A percentile compares a stretch with the other conserved stretches of the same genome.
Conservation (phyloP, 2,888 invertebrate genomes). For the Norana najaformis region DNA sequence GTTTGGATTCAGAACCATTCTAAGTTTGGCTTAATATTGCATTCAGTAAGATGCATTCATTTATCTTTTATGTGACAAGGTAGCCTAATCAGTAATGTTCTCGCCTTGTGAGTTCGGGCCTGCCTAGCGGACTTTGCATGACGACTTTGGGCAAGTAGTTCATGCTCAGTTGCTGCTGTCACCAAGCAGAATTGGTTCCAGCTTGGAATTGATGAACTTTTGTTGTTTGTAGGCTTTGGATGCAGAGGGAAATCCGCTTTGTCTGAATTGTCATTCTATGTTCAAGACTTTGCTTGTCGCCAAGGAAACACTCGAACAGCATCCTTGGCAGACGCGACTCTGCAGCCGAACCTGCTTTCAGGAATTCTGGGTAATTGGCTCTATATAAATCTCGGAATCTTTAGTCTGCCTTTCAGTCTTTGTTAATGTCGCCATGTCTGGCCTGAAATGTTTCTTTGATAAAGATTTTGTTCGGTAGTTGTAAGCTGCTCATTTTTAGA, state of each 20-base stretch:
- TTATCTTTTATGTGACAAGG: neutral
- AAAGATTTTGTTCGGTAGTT: neutral
- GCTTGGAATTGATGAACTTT: too few relatives aligned
- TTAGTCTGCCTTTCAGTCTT: neutral
- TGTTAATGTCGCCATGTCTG: neutral
- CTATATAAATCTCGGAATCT: neutral
- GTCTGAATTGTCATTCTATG: constrained; percentile 54
- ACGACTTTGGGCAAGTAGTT: too few relatives aligned
- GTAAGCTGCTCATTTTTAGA: neutral
- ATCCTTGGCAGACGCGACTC: constrained; percentile 57
- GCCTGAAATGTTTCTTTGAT: neutral
- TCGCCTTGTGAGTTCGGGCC: neutral
- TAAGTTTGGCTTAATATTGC: neutral
- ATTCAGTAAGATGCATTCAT: neutral
- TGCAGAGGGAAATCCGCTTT: constrained; percentile 51
- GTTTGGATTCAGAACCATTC: neutral
- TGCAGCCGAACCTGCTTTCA: constrained; percentile 54
- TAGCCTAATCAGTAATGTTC: neutral
- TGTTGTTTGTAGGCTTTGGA: constrained; percentile 24
- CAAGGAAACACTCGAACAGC: constrained; percentile 46
- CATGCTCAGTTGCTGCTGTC: too few relatives aligned
- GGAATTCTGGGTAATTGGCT: constrained; percentile 51
- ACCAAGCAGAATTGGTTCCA: too few relatives aligned
- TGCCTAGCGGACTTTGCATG: too few relatives aligned
- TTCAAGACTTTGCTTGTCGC: constrained; percentile 48